Evolutionary conservation across 1,140 invertebrate species (phyloP).

Genomic region (Cotesia glomerata): DNA sequence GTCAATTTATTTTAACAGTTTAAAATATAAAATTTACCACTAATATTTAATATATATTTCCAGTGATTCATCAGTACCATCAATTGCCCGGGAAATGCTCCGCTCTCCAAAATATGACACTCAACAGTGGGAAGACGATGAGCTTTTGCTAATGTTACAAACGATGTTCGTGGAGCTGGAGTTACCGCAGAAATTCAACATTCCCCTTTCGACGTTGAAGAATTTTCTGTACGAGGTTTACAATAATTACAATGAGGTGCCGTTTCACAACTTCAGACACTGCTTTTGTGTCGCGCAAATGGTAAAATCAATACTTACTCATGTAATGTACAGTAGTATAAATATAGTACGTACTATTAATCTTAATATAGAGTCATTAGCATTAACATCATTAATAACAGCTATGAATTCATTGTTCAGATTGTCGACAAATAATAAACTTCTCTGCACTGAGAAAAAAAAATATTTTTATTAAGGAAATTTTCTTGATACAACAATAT

Average conservation of each 20-base stretch:
- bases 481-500: too few relatives aligned
- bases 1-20: too few relatives aligned
- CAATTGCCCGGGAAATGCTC: slow-evolving; percentile 68
- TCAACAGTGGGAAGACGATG: slow-evolving; percentile 83
- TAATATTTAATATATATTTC: slow-evolving; percentile 40
- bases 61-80: slow-evolving; percentile 69
- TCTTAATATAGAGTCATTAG: not conserved
- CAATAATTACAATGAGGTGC: slow-evolving; percentile 89
- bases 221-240: slow-evolving; percentile 82
- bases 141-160: slow-evolving; percentile 80
- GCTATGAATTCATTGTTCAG: not conserved
- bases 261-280: slow-evolving; percentile 90
- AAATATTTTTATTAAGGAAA: too few relatives aligned
- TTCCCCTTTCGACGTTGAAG: slow-evolving; percentile 74
- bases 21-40: too few relatives aligned
- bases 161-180: slow-evolving; percentile 85
- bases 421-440: not conserved
- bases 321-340: too few relatives aligned
- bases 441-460: too few relatives aligned
- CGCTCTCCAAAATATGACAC: slow-evolving; percentile 82
- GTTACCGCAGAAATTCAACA: slow-evolving; percentile 78
- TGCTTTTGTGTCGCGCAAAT: slow-evolving; percentile 91
- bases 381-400: not conserved
- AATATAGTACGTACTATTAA: not conserved
- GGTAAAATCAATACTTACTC: slow-evolving; percentile 67